These are phyloP conservation scores for Lophotriccus pileatus DNA, from an alignment of 2,797 vertebrate species.

Conservation along the genomic window DNA sequence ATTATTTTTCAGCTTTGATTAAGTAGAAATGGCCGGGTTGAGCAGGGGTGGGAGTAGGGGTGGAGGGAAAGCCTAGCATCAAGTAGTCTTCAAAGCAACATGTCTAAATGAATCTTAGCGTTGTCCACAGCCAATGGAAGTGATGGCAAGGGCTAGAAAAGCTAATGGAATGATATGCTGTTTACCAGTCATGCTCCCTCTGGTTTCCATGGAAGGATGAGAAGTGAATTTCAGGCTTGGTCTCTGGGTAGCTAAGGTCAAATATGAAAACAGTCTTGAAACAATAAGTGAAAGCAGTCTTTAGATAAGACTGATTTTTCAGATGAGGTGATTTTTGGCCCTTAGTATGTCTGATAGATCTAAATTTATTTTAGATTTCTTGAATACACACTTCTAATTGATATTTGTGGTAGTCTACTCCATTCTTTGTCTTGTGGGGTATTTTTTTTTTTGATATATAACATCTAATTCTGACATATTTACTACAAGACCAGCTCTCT, in stretches of 20 bases:
- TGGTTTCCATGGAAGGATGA: not conserved
- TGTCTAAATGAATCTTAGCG: not conserved
- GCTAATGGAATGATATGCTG: not conserved
- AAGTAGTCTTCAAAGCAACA: not conserved
- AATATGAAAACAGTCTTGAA: constrained; percentile 25
- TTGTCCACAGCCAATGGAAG: not conserved
- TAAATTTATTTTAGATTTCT: not conserved
- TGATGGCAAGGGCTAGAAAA: not conserved
- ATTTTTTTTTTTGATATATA: not conserved
- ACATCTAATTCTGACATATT: not conserved
- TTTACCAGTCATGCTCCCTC: not conserved
- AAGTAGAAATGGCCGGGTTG: not conserved
- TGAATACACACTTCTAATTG: not conserved
- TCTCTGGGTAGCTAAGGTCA: not conserved
- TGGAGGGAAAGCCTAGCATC: not conserved
- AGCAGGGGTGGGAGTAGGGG: rapidly evolving
- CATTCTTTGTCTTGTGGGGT: not conserved
- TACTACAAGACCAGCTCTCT: not conserved
- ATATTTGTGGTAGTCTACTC: not conserved
- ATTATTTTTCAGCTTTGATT: not conserved
- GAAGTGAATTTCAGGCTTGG: not conserved
- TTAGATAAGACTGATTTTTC: not conserved
- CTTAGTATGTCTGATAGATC: not conserved
- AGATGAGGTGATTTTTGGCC: not conserved
- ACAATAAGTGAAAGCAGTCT: not conserved